Percentiles rank a stretch among this genome's conserved stretches.
Conservation (phyloP, 2,888 invertebrate genomes). For the Plutella xylostella region DNA sequence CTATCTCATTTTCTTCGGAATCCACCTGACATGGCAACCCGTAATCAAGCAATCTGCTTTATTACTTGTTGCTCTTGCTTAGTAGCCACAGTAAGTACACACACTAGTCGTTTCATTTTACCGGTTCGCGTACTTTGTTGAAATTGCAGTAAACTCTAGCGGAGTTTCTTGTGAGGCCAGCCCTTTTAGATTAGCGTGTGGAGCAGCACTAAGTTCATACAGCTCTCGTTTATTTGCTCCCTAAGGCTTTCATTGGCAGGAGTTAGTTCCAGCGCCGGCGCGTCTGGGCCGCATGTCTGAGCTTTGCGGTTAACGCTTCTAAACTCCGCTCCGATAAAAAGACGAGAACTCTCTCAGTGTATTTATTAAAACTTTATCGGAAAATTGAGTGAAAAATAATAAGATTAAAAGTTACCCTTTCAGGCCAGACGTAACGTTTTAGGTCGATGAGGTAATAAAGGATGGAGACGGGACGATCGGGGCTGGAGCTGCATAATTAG, state of each 20-base stretch:
- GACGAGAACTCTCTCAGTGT: conserved; percentile 33
- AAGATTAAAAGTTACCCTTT: conserved; percentile 38
- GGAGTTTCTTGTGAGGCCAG: conserved; percentile 8
- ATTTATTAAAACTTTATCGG: conserved; percentile 34
- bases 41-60: too few species aligned
- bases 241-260: conserved; percentile 31
- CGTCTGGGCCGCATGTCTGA: conserved; percentile 25
- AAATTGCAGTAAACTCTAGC: conserved; percentile 3
- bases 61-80: too few species aligned
- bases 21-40: too few species aligned
- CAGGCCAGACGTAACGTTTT: conserved; percentile 30
- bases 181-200: conserved; percentile 11
- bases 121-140: neutral
- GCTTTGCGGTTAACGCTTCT: conserved; percentile 34
- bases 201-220: conserved; percentile 7
- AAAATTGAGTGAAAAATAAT: conserved; percentile 27
- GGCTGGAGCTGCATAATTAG: conserved; percentile 42
- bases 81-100: neutral
- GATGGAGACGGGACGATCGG: conserved; percentile 27
- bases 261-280: conserved; percentile 24
- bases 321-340: conserved; percentile 35
- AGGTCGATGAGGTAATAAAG: conserved; percentile 31
- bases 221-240: conserved; percentile 25
- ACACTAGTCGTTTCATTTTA: neutral
- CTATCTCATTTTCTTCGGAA: too few species aligned